Evolutionary conservation across 35 echinoderm and acorn worm genomes (phyloP).

Genomic region (Chiridota heheva): DNA sequence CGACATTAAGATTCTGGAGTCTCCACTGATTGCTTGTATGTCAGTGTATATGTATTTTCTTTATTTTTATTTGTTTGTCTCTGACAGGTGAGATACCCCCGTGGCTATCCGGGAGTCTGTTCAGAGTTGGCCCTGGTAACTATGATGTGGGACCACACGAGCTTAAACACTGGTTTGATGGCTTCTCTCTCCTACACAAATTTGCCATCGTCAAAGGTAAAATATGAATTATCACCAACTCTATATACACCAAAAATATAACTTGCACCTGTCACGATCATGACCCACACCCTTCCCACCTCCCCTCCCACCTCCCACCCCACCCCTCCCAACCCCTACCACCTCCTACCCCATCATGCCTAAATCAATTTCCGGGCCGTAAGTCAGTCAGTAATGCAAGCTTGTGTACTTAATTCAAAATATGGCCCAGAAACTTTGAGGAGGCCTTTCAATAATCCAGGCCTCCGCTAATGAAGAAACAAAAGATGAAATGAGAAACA

Average conservation of each 20-base stretch:
- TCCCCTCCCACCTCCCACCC: neutral
- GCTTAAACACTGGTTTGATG: constrained; percentile 80
- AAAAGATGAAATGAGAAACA: too few relatives aligned
- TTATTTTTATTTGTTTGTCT: neutral
- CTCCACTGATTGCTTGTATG: too few relatives aligned
- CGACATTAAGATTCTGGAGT: too few relatives aligned
- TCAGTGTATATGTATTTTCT: neutral
- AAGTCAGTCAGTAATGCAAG: neutral
- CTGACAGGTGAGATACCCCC: constrained; percentile 53
- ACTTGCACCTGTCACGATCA: neutral
- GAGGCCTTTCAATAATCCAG: too few relatives aligned
- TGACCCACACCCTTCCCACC: neutral
- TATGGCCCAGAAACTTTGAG: too few relatives aligned
- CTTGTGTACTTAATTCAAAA: too few relatives aligned
- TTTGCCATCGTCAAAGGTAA: constrained; percentile 63
- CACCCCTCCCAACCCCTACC: neutral
- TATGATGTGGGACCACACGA: constrained; percentile 58
- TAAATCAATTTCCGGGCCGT: neutral
- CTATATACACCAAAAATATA: neutral
- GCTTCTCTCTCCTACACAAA: constrained; percentile 59
- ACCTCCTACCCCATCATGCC: neutral
- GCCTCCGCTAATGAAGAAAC: too few relatives aligned
- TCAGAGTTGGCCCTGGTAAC: constrained; percentile 61
- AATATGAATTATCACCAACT: neutral
- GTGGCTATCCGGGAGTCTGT: constrained; percentile 64